Evolutionary conservation across 1,140 invertebrate genomes (phyloP), one percentile per base, ranked within the genome.

Genomic region (Neodiprion fabricii): DNA sequence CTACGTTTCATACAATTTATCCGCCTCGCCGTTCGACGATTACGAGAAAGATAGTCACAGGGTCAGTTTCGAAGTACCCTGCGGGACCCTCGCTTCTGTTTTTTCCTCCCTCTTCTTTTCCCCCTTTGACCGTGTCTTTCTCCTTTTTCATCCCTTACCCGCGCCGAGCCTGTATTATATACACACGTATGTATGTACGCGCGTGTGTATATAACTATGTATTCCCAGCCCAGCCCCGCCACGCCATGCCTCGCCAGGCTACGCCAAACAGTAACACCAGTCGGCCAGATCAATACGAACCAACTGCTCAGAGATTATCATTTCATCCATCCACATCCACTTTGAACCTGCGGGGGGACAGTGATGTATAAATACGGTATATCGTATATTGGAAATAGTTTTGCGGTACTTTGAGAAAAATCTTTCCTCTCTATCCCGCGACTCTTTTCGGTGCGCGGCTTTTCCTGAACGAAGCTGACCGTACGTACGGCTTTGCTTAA

Each of bases 211-310:
- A 40, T 40, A 40, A 40, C 72, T 71, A 40, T 40, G n/a, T 65
- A 14, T 65, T 3, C 61, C 14, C 81, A 40, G 68, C 75, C 75
- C 78, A 74, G 49, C 72, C 72, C 14, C 68, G 21, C 79, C 79
- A 76, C 78, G 82, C 76, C 79, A 79, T 79, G 80, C 78, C 78
- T 75, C 78, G 76, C 78, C 79, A 78, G 76, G 79, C 77, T 81
- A 82, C 78, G 80, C 79, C 80, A 82, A 81, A 82, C 83, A 79
- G 83, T 84, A 85, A 84, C 85, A 83, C 82, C 79, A 82, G 78
- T 81, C 85, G 82, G 83, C 81, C 83, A 85, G 85, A 86, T 86
- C 85, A 86, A 86, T 86, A 86, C 85, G 80, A 75, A 85, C 84
- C 83, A 84, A 84, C 83, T 84, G 82, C 79, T 83, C 79, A 76